These are phyloP conservation scores for Leptura quadrifasciata DNA, from an alignment of 2,888 invertebrate species.

Conservation along the genomic window DNA sequence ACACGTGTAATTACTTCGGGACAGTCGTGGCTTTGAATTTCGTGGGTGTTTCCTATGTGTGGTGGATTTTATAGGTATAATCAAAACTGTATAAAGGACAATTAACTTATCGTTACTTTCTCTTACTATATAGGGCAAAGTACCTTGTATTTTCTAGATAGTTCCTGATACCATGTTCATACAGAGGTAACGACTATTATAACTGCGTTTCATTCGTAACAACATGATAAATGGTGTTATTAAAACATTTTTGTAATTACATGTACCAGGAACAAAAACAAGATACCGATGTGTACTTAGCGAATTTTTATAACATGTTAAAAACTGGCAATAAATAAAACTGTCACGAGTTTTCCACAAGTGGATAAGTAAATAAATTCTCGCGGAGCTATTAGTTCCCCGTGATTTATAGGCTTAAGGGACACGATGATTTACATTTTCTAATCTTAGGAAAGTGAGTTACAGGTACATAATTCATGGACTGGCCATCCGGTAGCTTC, in stretches of 20 bases:
- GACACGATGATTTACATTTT: conserved; percentile 62
- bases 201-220: conserved; percentile 33
- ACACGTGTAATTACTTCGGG: too few species aligned
- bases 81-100: too few species aligned
- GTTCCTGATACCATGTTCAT: too few species aligned
- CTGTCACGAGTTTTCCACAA: conserved; percentile 49
- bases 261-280: conserved; percentile 46
- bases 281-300: conserved; percentile 55
- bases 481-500: conserved; percentile 67
- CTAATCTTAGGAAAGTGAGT: conserved; percentile 65
- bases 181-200: conserved; percentile 28
- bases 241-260: conserved; percentile 47
- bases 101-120: too few species aligned
- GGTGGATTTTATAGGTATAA: too few species aligned
- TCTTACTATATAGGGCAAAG: too few species aligned
- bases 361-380: conserved; percentile 56
- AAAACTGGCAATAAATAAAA: conserved; percentile 52
- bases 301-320: conserved; percentile 52
- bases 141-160: too few species aligned
- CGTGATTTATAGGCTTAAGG: conserved; percentile 52
- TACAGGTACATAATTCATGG: conserved; percentile 65
- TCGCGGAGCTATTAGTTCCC: conserved; percentile 52
- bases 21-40: too few species aligned
- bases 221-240: conserved; percentile 45
- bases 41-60: too few species aligned